Base-by-base conservation (phyloP, 2,113 vertebrate genomes). In the Columba janthina region DNA sequence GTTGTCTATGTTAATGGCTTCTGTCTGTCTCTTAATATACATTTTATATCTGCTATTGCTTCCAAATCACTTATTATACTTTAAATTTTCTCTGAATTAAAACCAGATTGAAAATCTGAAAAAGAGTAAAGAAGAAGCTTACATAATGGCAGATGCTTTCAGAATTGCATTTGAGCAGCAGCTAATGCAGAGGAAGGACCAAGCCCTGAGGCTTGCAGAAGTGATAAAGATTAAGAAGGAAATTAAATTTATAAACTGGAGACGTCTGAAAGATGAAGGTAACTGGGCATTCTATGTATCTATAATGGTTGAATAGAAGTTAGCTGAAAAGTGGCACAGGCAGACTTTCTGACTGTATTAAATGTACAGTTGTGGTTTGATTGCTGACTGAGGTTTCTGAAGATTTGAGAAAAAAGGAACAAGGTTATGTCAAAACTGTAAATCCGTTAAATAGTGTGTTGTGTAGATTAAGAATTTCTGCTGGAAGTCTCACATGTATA, bases 151-250 rank as follows among this genome's bases (percentile, higher is more conserved):
- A 26, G 99, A 99, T 73, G 99, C 99, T 11, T 99, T 99, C 97
- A 98, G 99, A 66, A 99, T 99, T 69, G 99, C 99, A 8, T 99
- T 99, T 94, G 99, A 99, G 94, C 99, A 99, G 93, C 99, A 99
- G 54, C 94, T 99, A 90, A 98, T 97, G 97, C 98, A 98, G 96
- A 98, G 95, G 56, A 99, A 98, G 51, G 98, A 99, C 61, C 98
- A 98, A 70, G 98, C 98, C 64, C 96, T 99, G 75, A 97, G 98
- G 67, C 62, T 98, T 90, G 98, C 98, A 21, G 98, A 98, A 93
- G 90, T 96, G 50, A 97, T 98, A 34, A 96, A 82, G 57, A 53
- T 94, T 87, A 96, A 95, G 96, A 98, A 97, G 90, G 94, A 97
- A 51, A 97, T 90, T 6, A 96, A 95, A 42, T 78, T 95, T 79